Base-by-base conservation (phyloP, 2,113 vertebrate genomes). In the Marmota monax region DNA sequence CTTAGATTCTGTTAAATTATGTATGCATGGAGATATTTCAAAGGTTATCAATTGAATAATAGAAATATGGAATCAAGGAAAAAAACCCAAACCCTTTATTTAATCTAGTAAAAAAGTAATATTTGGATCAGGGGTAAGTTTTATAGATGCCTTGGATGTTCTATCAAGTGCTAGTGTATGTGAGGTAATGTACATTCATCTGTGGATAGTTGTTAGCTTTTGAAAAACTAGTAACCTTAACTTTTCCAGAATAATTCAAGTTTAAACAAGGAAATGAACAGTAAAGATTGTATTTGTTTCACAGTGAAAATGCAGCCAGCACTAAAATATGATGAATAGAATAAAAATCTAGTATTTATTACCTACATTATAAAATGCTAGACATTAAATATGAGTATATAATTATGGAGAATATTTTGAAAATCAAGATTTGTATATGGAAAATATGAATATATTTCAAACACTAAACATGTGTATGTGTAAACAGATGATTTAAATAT, bases 171-270 rank as follows among this genome's bases (percentile, higher is more conserved):
- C 34, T 84, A 32, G 56, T 77, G 25, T 85, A 92, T 53, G 53
- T 27, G 56, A 77, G 51, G 65, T 63, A 63, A 63, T 23, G 13
- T 63, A 73, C 84, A 84, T 65, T 51, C 65, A 63, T 5, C 58
- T 74, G 56, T 92, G 69, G 8, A 58, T 74, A 65, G 20, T 22
- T 58, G 56, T 58, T 58, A 22, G 56, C 27, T 25, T 93, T 79
- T 93, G 32, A 87, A 93, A 79, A 80, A 18, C 48, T 7, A 17
- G 16, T 61, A 48, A 73, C 34, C 32, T 93, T 80, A 69, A 63
- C 65, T 93, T 93, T 80, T 67, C 73, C 51, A 80, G 74, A 72
- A 63, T 93, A 88, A 73, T 85, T 53, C 69, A 67, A 56, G 39
- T 84, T 84, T 73, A 29, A 88, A 61, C 76, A 73, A 92, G 88